Conservation (phyloP, 1,140 invertebrate genomes). For the Trigoniulus corallinus region DNA sequence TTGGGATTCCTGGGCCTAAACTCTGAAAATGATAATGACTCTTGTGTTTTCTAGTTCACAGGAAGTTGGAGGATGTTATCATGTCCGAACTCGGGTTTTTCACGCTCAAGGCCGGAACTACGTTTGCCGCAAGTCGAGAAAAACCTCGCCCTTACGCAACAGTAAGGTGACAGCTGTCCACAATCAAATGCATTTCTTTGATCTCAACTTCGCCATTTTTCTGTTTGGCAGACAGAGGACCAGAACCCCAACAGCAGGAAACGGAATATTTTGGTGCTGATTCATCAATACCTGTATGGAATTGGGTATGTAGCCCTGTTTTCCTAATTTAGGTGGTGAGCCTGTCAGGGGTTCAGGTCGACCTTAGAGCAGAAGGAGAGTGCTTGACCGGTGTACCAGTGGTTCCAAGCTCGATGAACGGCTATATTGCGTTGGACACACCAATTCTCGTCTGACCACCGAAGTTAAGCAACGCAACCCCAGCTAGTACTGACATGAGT, state of each 20-base stretch:
- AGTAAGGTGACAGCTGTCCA: background rate
- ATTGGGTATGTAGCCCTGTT: constrained; percentile 40
- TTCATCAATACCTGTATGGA: constrained; percentile 53
- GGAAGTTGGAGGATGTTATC: background rate
- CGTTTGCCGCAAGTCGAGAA: background rate
- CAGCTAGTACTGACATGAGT: no score
- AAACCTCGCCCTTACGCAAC: background rate
- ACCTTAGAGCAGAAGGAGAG: no score
- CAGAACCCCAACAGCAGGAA: constrained; percentile 42
- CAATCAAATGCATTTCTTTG: no score
- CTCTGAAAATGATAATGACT: background rate
- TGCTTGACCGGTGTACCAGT: no score
- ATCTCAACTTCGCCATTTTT: background rate
- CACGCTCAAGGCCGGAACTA: background rate
- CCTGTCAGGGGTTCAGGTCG: background rate
- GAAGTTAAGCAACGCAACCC: no score
- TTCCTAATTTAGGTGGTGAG: constrained; percentile 4
- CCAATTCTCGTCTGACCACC: no score
- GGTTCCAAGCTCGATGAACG: no score
- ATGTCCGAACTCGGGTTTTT: background rate
- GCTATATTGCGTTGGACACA: no score
- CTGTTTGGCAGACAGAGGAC: constrained; percentile 19
- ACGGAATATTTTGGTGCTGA: constrained; percentile 55
- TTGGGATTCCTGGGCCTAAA: no score
- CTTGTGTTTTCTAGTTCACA: background rate